Evolutionary conservation across 2,113 vertebrate species (phyloP).

Genomic region (Fregata magnificens): DNA sequence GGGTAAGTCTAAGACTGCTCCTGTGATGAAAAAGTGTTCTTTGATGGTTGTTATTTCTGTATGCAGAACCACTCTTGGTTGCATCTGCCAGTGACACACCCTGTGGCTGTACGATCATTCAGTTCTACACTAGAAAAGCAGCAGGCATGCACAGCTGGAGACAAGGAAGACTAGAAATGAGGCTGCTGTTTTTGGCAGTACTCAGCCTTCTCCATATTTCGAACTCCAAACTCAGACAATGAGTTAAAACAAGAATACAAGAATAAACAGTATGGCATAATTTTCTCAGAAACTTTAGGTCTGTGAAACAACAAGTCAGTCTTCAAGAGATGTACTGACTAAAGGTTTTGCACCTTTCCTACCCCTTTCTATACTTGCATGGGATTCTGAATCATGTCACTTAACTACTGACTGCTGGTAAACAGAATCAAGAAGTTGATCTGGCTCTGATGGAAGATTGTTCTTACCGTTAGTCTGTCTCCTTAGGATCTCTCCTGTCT

Average conservation of each 20-base stretch:
- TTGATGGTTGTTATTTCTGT: background rate
- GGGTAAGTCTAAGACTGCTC: background rate
- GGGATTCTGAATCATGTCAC: background rate
- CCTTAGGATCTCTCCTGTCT: background rate
- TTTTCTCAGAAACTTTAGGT: background rate
- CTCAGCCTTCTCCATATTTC: background rate
- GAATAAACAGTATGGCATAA: background rate
- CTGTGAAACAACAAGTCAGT: background rate
- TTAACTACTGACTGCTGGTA: background rate
- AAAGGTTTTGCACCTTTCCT: background rate
- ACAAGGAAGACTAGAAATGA: background rate
- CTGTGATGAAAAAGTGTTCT: background rate
- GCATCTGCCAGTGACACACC: background rate
- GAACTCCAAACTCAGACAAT: background rate
- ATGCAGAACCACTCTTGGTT: background rate
- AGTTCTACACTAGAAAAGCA: background rate
- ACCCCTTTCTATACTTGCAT: background rate
- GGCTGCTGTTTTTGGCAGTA: background rate
- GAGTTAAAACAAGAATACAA: background rate
- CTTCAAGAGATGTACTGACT: background rate
- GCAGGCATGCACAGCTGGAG: background rate
- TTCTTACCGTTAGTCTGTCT: background rate
- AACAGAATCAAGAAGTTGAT: background rate
- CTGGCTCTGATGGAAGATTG: background rate
- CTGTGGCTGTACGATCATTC: background rate